Percentiles rank a stretch among this genome's conserved stretches.
Evolutionary conservation across 2,797 vertebrate species (phyloP).

Genomic region (Neomorphus geoffroyi): DNA sequence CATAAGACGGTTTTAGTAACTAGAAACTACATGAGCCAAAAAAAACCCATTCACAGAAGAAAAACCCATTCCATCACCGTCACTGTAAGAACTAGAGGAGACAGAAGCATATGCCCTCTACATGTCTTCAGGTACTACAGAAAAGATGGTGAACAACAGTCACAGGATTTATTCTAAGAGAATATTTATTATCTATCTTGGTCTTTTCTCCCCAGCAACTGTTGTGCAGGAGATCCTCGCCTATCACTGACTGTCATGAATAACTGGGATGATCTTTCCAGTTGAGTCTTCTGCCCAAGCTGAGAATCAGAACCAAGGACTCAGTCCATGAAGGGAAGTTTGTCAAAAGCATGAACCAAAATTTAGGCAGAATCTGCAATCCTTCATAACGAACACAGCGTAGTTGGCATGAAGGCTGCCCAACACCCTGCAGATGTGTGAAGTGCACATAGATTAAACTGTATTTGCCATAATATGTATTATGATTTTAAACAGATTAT

Average conservation of each 20-base stretch:
- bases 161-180: too few species aligned
- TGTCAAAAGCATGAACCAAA: not conserved
- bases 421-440: not conserved
- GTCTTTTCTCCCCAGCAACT: too few species aligned
- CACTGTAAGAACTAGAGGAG: too few species aligned
- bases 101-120: too few species aligned
- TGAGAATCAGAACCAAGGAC: not conserved
- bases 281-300: not conserved
- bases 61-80: not conserved
- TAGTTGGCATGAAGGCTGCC: accelerated
- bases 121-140: too few species aligned
- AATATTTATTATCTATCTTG: too few species aligned
- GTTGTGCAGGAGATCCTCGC: too few species aligned
- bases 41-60: not conserved
- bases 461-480: not conserved
- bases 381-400: not conserved
- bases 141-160: too few species aligned
- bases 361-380: not conserved
- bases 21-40: not conserved
- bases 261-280: too few species aligned
- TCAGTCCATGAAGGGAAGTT: not conserved
- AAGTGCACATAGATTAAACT: not conserved
- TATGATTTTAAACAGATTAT: not conserved
- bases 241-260: too few species aligned
- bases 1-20: not conserved